Evolutionary conservation across 2,113 vertebrate species (phyloP).

Genomic region (Eolophus roseicapilla): DNA sequence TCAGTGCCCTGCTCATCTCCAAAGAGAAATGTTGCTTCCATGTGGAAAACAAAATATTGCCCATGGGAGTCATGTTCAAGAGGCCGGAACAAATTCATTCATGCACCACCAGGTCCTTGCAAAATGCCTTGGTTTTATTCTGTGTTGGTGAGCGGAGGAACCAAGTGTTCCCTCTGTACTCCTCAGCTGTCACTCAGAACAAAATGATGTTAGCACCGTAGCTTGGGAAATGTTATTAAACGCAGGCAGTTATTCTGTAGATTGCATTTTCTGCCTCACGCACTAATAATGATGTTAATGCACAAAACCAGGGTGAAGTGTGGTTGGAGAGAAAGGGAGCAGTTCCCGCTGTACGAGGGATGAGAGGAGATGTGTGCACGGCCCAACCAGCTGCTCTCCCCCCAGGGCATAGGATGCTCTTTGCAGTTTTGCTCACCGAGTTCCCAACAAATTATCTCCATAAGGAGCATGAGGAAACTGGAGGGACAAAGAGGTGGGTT

Average conservation of each 20-base stretch:
- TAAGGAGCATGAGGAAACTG: background rate
- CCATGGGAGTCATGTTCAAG: background rate
- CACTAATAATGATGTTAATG: background rate
- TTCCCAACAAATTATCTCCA: background rate
- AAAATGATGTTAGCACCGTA: background rate
- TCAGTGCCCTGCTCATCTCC: background rate
- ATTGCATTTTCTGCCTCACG: background rate
- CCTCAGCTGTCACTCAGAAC: background rate
- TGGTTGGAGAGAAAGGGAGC: background rate
- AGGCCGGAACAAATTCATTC: constrained; percentile 25
- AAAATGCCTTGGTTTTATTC: background rate
- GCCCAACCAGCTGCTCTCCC: background rate
- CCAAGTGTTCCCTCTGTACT: background rate
- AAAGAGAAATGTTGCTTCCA: background rate
- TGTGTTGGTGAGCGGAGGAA: background rate
- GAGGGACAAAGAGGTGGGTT: background rate
- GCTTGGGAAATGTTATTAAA: constrained; percentile 1
- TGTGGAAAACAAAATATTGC: constrained; percentile 37
- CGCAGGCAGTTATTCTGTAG: background rate
- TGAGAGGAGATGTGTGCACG: fast-evolving
- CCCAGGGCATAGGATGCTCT: background rate
- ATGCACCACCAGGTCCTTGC: background rate
- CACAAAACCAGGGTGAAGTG: background rate
- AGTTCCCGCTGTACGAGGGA: fast-evolving
- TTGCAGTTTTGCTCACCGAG: background rate